Base-by-base conservation (phyloP, 2,888 invertebrate species). In the Acronicta leporina region DNA sequence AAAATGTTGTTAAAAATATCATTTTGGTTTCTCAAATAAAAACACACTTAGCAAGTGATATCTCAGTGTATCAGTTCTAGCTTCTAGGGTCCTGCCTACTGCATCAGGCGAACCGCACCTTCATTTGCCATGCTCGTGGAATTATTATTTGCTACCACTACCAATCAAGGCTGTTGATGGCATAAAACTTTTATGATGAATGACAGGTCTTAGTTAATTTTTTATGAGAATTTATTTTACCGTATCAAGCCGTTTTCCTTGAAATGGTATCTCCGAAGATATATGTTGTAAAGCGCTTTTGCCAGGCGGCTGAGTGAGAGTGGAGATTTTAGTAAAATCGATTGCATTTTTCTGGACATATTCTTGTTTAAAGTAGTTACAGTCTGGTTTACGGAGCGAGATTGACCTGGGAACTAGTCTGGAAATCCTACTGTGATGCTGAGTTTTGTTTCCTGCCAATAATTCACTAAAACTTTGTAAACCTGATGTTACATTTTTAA, bases 221-320 rank as follows among this genome's bases (percentile, higher is more conserved):
- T 5, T 11, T 38, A 38, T 6, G 7, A 38, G 8, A 5, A 38
- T n/a, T 38, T n/a, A n/a, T 20, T 49, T 62, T 49, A 69, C 68
- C 61, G 52, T 3, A 25, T 61, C 14, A 6, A 52, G 16, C 35
- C 48, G 43, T 43, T 67, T 69, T n/a, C 15, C 33, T 9, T 40
- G 33, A 11, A 13, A 0, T n/a, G 38, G 27, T 13, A 38, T 13
- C 16, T 49, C 10, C 7, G 14, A 43, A 42, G 15, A 9, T 1
- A 45, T 11, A 13, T 3, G 10, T 11, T 51, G 44, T 41, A 44
- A 16, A 14, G 15, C 2, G 13, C 13, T 15, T 27, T 27, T n/a
- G 13, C 33, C 13, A n/a, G 40, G 1, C 14, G 48, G 6, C 10
- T 13, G 40, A 1, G 27, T 5, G 5, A 45, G 40, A n/a, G 35